phyloP scores from a whole-genome alignment of 2,797 vertebrate species.

The Semotilus atromaculatus region DNA sequence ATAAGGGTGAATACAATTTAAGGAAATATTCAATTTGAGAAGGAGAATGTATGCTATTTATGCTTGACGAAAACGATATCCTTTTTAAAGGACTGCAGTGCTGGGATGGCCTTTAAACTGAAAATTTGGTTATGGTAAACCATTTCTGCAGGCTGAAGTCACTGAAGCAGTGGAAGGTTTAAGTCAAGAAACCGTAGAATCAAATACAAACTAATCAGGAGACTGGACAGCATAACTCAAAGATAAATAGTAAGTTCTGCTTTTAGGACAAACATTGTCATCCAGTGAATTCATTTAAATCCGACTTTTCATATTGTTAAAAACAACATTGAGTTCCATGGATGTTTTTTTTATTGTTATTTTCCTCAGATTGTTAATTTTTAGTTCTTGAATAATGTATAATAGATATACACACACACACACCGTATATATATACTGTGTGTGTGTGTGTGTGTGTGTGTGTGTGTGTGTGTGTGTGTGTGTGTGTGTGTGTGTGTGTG shows the following conservation, averaged over 20 bases:
- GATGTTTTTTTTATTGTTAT: neutral
- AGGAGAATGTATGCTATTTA: constrained; percentile 49
- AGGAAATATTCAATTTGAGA: constrained; percentile 70
- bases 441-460: too few relatives aligned
- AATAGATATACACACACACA: neutral
- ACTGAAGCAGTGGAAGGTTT: constrained; percentile 75
- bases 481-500: too few relatives aligned
- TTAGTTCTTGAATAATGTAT: neutral
- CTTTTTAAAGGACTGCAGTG: constrained; percentile 69
- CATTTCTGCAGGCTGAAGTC: constrained; percentile 76
- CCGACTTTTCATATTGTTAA: neutral
- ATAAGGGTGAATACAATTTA: constrained; percentile 75
- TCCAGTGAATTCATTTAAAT: neutral
- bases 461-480: too few relatives aligned
- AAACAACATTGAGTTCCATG: neutral
- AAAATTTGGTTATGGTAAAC: constrained; percentile 79
- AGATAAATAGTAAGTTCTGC: neutral
- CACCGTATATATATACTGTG: too few relatives aligned
- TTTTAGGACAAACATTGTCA: neutral
- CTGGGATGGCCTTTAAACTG: constrained; percentile 76
- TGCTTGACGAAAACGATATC: constrained; percentile 63
- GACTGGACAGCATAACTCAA: neutral
- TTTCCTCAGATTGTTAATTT: neutral
- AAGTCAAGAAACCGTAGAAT: constrained; percentile 11
- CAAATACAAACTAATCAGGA: constrained; percentile 10